Percentiles rank a stretch among this genome's conserved stretches.
phyloP scores from a whole-genome alignment of 2,797 vertebrate genomes.

The Microctenopoma lineatum region DNA sequence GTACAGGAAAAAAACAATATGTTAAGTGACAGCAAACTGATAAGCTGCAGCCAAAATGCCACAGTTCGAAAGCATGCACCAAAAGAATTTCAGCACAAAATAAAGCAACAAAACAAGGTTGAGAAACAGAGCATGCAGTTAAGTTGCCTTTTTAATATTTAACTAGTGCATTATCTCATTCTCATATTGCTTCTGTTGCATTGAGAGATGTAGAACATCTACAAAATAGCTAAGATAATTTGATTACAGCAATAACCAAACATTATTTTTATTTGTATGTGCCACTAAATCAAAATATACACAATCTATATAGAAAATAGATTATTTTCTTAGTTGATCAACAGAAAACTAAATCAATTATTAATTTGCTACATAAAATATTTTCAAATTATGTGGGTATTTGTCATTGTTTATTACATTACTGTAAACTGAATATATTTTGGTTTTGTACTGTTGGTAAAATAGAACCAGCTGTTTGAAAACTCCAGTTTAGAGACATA shows the following conservation, averaged over 20 bases:
- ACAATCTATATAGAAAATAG: too few species aligned
- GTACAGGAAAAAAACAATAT: conserved; percentile 54
- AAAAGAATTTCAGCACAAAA: neutral
- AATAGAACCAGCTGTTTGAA: too few species aligned
- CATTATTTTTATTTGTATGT: neutral
- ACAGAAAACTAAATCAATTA: too few species aligned
- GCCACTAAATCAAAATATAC: neutral
- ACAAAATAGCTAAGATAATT: neutral
- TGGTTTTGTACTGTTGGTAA: too few species aligned
- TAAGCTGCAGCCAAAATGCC: conserved; percentile 10
- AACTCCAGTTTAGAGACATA: too few species aligned
- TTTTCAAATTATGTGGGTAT: too few species aligned
- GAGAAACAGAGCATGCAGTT: neutral
- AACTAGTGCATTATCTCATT: neutral
- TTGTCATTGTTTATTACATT: too few species aligned
- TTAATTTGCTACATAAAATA: too few species aligned
- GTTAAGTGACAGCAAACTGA: conserved; percentile 18
- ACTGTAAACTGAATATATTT: too few species aligned
- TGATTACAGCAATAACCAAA: neutral
- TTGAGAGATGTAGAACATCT: neutral
- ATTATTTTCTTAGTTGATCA: too few species aligned
- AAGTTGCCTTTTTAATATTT: neutral
- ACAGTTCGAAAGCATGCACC: neutral
- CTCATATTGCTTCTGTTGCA: neutral
- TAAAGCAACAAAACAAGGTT: neutral